These are phyloP conservation scores for human (Homo sapiens) DNA, from an alignment of 2,113 vertebrate genomes.

Conservation along the genomic window DNA sequence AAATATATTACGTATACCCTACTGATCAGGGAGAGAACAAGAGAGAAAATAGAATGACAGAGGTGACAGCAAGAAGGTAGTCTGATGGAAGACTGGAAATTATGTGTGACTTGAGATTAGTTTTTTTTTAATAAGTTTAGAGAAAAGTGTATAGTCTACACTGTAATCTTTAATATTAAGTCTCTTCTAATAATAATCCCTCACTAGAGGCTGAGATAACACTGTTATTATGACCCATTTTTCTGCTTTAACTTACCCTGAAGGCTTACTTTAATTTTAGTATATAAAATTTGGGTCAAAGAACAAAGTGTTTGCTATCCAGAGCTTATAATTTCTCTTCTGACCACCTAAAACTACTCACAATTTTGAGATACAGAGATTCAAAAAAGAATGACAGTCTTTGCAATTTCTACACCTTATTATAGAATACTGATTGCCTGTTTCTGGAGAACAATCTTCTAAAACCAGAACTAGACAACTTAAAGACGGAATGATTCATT, in stretches of 20 bases:
- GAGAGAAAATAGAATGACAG: neutral
- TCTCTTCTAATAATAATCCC: slow-evolving; percentile 3
- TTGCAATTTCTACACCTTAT: slow-evolving; percentile 12
- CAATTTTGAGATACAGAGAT: slow-evolving; percentile 18
- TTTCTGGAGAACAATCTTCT: neutral
- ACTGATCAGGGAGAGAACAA: neutral
- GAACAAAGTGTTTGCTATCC: slow-evolving; percentile 51
- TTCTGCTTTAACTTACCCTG: slow-evolving; percentile 50
- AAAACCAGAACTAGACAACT: slow-evolving; percentile 13
- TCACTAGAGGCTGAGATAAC: slow-evolving; percentile 17
- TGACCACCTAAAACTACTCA: slow-evolving; percentile 24
- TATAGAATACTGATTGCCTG: neutral
- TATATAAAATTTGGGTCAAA: slow-evolving; percentile 66
- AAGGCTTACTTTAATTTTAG: slow-evolving; percentile 69
- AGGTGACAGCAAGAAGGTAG: neutral
- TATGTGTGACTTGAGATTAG: neutral
- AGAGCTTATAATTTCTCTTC: slow-evolving; percentile 49
- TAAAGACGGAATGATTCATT: neutral
- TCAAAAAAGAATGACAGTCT: slow-evolving; percentile 13
- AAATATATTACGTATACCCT: neutral
- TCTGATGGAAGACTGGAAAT: slow-evolving; percentile 10
- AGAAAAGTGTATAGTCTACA: slow-evolving; percentile 3
- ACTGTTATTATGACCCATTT: slow-evolving; percentile 63
- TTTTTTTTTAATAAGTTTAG: neutral
- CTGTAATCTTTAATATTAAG: neutral